Base-by-base conservation (phyloP, 2,113 vertebrate species). In the Myiozetetes cayanensis region DNA sequence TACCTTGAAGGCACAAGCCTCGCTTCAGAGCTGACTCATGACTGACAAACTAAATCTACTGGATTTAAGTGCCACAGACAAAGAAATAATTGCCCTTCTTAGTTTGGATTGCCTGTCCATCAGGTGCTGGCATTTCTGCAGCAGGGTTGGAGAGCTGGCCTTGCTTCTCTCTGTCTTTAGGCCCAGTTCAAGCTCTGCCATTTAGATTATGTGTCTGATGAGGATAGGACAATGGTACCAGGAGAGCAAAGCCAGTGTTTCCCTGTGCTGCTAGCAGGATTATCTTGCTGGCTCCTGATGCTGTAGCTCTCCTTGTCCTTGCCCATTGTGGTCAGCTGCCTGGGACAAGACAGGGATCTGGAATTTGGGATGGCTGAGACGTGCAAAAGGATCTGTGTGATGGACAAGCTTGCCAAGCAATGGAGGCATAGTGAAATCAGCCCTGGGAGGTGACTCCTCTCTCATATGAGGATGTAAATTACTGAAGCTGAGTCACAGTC, bases 401-500 rank as follows among this genome's bases (percentile, higher is more conserved):
- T 24, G 56, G 91, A 88, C 75, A 74, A 84, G n/a, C 44, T 62
- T 88, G 71, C 35, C 3, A 23, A 88, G 85, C 49, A 56, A 41
- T 9, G 37, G 89, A 70, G 83, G 5, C 27, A 50, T 19, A 80
- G 79, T 61, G 73, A 67, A 94, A 70, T 86, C 68, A 93, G 76
- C 56, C 79, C 72, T 85, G 46, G 65, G 56, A 96, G 76, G 68
- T 92, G 92, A 95, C 73, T 91, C 62, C 62, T 85, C 65, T 91
- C n/a, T 80, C 75, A 83, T 73, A 72, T 47, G 76, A 75, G 56
- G 12, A 10, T 61, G 25, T 49, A 84, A 92, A 39, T 66, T 4
- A 44, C 80, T 90, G 86, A 55, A 95, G 92, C 80, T 96, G 94
- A 92, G 86, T 96, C 94, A 94, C 70, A 89, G 61, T 81, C 56